Evolutionary conservation across 2,888 invertebrate genomes (phyloP).

Genomic region (Clunio marinus): DNA sequence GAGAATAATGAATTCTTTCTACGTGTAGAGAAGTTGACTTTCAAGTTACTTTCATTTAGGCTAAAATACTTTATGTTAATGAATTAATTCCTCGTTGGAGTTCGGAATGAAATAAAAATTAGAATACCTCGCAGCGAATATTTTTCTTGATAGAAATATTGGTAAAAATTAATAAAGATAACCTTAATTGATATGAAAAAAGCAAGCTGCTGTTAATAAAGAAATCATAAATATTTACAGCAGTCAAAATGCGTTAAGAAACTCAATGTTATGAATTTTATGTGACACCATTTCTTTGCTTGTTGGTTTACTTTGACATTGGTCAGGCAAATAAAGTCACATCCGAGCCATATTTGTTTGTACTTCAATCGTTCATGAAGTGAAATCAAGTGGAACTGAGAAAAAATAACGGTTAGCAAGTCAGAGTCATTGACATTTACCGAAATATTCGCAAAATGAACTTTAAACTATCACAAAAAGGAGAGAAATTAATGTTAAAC

Average conservation of each 20-base stretch:
- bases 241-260: background rate
- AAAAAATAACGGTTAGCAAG: background rate
- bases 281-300: constrained; percentile 28
- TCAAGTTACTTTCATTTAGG: constrained; percentile 19
- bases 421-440: no score
- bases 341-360: background rate
- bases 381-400: constrained; percentile 4
- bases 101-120: background rate
- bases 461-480: no score
- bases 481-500: no score
- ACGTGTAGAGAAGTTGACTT: constrained; percentile 19
- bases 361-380: background rate
- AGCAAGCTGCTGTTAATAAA: constrained; percentile 26
- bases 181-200: constrained; percentile 30
- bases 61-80: background rate
- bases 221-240: constrained; percentile 26
- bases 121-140: background rate
- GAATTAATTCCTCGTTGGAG: background rate
- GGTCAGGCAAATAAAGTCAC: constrained; percentile 28
- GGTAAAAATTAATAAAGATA: constrained; percentile 25
- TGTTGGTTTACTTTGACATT: background rate
- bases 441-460: no score
- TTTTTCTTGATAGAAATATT: constrained; percentile 1
- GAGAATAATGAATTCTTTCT: constrained; percentile 29
- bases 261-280: background rate